Base-by-base conservation (phyloP, 2,888 invertebrate genomes). In the Stenodema calcarata region DNA sequence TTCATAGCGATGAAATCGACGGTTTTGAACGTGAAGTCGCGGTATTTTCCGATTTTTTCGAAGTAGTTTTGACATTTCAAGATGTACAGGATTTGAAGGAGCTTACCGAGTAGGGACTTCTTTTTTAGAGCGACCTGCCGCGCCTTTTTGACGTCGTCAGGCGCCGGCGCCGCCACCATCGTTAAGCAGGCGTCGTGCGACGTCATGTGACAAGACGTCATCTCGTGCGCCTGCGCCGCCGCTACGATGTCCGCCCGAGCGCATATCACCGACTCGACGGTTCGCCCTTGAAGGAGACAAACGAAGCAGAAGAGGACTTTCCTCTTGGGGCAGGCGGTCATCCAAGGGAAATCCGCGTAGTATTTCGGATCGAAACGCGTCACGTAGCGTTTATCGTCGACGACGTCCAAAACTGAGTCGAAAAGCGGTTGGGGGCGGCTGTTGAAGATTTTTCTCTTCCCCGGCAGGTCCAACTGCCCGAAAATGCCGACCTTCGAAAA, bases 251-350 rank as follows among this genome's bases (percentile, higher is more conserved):
- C 73, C 27, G 41, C 73, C 14, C 54, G 50, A 11, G 84, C 35
- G 73, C 84, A 84, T 11, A 84, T 84, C 12, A 84, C 84, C 27
- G 84, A 84, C 70, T 41, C 73, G 73, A 84, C 75, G 27, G 84
- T 84, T 16, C n/a, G n/a, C 44, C 84, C 84, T 42, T 84, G 73
- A 12, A 84, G 84, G 42, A 84, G 84, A 50, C 84, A 84, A 14
- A 75, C 84, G 73, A n/a, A 84, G 50, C 84, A 84, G 75, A 84
- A 84, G 2, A 84, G 35, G 18, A 84, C 84, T 27, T 84, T 70
- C 47, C 84, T 18, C 16, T 84, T 84, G 30, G 84, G 84, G 54
- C 84, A 84, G n/a, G 84, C 84, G 3, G 84, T 84, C 84, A 84
- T 84, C 84, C 84, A 84, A 0, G 84, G 84, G 75, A 73, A 84